Evolutionary conservation across 2,888 invertebrate genomes (phyloP).

Genomic region (Tanypteryx hageni): DNA sequence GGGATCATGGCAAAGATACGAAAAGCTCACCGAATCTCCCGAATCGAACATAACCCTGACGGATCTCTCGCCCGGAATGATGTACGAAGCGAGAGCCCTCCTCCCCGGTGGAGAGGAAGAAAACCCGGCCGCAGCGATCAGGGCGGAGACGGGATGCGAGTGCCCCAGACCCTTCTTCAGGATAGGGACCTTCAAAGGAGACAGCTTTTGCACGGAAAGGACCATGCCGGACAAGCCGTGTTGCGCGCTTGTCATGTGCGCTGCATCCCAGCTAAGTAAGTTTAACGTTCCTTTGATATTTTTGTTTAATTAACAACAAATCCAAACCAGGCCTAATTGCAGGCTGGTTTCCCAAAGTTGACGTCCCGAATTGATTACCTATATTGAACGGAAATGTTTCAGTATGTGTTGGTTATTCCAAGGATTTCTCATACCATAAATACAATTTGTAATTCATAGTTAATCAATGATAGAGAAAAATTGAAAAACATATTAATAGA

Average conservation of each 20-base stretch:
- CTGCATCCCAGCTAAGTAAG: conserved; percentile 78
- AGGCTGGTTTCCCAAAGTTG: too few relatives aligned
- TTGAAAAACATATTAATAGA: too few relatives aligned
- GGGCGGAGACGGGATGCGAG: conserved; percentile 48
- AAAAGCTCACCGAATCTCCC: conserved; percentile 39
- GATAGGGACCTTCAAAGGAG: conserved; percentile 81
- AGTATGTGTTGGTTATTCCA: too few relatives aligned
- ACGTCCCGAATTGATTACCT: too few relatives aligned
- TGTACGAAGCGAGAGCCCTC: conserved; percentile 59
- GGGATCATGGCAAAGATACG: conserved; percentile 38
- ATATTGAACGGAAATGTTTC: too few relatives aligned
- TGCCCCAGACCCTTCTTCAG: conserved; percentile 84
- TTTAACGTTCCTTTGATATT: background rate
- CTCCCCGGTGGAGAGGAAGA: conserved; percentile 31
- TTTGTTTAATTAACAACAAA: too few relatives aligned
- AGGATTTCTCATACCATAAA: too few relatives aligned
- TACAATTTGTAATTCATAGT: too few relatives aligned
- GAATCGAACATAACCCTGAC: conserved; percentile 47
- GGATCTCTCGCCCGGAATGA: conserved; percentile 6
- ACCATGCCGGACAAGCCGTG: conserved; percentile 84
- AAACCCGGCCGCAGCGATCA: background rate
- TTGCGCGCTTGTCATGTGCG: conserved; percentile 84
- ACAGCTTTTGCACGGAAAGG: conserved; percentile 85
- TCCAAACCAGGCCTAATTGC: too few relatives aligned
- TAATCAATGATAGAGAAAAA: too few relatives aligned